Conservation (phyloP, 2,797 vertebrate species). For the Parauchenoglanis punctatus region DNA sequence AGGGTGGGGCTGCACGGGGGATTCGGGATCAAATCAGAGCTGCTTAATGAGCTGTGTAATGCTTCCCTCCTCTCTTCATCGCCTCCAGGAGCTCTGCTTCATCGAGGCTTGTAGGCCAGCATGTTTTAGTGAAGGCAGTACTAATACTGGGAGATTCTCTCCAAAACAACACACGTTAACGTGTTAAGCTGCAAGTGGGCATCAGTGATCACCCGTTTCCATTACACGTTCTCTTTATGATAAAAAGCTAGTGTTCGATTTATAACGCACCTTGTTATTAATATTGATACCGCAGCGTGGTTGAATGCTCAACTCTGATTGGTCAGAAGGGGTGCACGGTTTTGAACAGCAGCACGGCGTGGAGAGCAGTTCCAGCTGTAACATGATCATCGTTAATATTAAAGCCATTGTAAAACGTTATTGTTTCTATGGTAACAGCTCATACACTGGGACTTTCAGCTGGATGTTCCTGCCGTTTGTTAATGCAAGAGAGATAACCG, state of each 20-base stretch:
- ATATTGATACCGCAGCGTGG: not conserved
- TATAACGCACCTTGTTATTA: not conserved
- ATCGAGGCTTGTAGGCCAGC: not conserved
- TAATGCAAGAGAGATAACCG: no score
- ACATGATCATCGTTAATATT: no score
- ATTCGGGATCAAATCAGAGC: slow-evolving; percentile 32
- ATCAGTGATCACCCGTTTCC: not conserved
- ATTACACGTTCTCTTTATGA: not conserved
- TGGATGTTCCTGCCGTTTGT: not conserved
- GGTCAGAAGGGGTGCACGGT: not conserved
- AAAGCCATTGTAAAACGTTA: no score
- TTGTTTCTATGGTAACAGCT: no score
- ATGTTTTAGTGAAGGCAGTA: not conserved
- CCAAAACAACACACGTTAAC: not conserved
- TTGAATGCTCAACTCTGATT: not conserved
- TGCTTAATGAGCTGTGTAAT: slow-evolving; percentile 37
- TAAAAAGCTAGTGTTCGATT: not conserved
- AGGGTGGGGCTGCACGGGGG: slow-evolving; percentile 3
- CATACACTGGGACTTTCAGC: not conserved
- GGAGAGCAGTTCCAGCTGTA: no score
- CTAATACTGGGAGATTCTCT: not conserved
- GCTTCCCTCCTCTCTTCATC: slow-evolving; percentile 9
- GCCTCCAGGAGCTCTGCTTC: not conserved
- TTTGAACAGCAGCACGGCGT: not conserved
- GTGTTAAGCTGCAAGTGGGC: not conserved